Percentiles rank a stretch among this genome's conserved stretches.
Evolutionary conservation across 1,140 invertebrate species (phyloP).

Genomic region (Atta texana): DNA sequence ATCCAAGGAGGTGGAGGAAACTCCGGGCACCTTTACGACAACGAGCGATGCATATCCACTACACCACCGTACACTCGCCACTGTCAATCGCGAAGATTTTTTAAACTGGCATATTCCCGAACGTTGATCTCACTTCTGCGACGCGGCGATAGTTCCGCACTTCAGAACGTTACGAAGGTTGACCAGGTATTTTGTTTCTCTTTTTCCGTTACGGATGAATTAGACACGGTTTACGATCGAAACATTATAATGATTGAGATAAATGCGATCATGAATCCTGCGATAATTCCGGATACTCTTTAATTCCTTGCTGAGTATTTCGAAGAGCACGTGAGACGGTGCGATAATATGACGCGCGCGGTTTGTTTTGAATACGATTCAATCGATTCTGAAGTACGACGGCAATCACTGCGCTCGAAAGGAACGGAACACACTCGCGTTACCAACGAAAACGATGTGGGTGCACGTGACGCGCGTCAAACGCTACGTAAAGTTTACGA

Average conservation of each 20-base stretch:
- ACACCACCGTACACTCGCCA: conserved; percentile 71
- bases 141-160: conserved; percentile 2
- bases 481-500: background rate
- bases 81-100: conserved; percentile 16
- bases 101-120: conserved; percentile 18
- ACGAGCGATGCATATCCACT: conserved; percentile 79
- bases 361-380: background rate
- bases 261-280: background rate
- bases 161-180: background rate
- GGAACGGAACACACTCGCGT: conserved; percentile 53
- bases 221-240: background rate
- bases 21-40: conserved; percentile 76
- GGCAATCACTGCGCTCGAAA: background rate
- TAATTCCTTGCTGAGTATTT: background rate
- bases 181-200: background rate
- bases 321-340: background rate
- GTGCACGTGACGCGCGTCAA: background rate
- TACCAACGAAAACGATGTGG: background rate
- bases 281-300: background rate
- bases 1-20: conserved; percentile 70
- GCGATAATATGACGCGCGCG: background rate
- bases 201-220: background rate
- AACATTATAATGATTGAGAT: background rate
- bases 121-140: conserved; percentile 26
- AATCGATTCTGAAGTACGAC: background rate